Evolutionary conservation across 2,113 vertebrate species (phyloP).

Genomic region (Calonectris borealis): DNA sequence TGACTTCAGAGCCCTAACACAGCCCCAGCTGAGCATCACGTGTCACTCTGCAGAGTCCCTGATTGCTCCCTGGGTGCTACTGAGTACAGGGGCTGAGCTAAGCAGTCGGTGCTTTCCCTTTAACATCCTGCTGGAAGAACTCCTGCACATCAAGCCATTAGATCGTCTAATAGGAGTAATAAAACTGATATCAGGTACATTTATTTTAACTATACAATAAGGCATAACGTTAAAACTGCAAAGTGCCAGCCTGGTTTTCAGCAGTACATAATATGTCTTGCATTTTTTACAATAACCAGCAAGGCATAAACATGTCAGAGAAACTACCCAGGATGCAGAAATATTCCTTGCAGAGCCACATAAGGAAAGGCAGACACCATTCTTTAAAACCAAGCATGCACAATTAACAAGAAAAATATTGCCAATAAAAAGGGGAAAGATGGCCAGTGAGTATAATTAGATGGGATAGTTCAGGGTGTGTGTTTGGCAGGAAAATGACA

Average conservation of each 20-base stretch:
- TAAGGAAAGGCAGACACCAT: constrained; percentile 39
- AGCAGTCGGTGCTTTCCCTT: not conserved
- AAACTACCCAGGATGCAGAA: constrained; percentile 60
- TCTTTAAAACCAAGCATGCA: constrained; percentile 44
- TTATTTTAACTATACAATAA: constrained; percentile 63
- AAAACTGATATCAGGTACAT: constrained; percentile 59
- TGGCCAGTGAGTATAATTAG: constrained; percentile 55
- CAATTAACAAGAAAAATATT: constrained; percentile 69
- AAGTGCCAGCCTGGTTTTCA: constrained; percentile 40
- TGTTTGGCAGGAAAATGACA: constrained; percentile 25
- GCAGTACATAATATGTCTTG: constrained; percentile 29
- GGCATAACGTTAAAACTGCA: constrained; percentile 40
- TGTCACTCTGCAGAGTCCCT: not conserved
- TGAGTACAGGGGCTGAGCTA: not conserved
- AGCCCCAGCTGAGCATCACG: not conserved
- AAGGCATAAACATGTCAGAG: constrained; percentile 66
- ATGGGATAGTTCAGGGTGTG: constrained; percentile 20
- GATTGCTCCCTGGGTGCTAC: not conserved
- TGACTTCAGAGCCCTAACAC: not conserved
- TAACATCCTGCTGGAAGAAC: constrained; percentile 13
- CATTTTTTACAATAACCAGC: constrained; percentile 60
- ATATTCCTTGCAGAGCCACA: constrained; percentile 33
- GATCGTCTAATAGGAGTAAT: constrained; percentile 17
- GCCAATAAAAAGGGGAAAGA: constrained; percentile 61
- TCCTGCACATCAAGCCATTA: constrained; percentile 25